Conservation (phyloP, 1,140 invertebrate genomes). For the Gerris buenoi region DNA sequence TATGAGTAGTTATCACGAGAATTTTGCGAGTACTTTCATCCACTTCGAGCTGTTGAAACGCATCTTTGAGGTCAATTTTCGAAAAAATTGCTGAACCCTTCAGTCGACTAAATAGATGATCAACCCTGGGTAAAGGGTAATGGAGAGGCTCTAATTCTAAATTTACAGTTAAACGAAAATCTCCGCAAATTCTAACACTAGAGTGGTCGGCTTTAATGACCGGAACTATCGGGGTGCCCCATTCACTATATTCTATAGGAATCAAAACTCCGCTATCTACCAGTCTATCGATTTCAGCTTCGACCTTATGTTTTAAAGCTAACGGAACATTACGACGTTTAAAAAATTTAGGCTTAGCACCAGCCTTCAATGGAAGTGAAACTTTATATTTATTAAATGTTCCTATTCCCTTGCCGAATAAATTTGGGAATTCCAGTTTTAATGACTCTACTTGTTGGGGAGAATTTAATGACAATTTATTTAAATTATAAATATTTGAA, state of each 20-base stretch:
- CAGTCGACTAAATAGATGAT: slow-evolving; percentile 3
- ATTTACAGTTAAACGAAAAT: slow-evolving; percentile 7
- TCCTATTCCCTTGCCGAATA: not conserved
- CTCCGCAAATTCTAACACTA: slow-evolving; percentile 5
- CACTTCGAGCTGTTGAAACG: slow-evolving; percentile 3
- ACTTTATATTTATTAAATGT: not conserved
- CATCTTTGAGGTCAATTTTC: slow-evolving; percentile 5
- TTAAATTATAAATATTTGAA: not conserved
- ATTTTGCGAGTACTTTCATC: not conserved
- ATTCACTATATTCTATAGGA: slow-evolving; percentile 2
- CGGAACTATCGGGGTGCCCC: slow-evolving; percentile 4
- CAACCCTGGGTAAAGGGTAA: not conserved
- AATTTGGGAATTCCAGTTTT: not conserved
- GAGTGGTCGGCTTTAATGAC: not conserved
- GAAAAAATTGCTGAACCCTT: not conserved
- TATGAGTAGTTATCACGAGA: slow-evolving; percentile 4
- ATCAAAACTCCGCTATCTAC: not conserved
- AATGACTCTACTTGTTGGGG: not conserved
- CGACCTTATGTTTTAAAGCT: slow-evolving; percentile 4
- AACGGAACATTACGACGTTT: not conserved
- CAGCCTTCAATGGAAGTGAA: not conserved
- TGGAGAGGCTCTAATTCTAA: not conserved
- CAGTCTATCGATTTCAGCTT: slow-evolving; percentile 2
- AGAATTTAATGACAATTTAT: not conserved
- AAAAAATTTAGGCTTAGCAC: not conserved